Base-by-base conservation (phyloP, 2,797 vertebrate species). In the Microctenopoma lineatum region DNA sequence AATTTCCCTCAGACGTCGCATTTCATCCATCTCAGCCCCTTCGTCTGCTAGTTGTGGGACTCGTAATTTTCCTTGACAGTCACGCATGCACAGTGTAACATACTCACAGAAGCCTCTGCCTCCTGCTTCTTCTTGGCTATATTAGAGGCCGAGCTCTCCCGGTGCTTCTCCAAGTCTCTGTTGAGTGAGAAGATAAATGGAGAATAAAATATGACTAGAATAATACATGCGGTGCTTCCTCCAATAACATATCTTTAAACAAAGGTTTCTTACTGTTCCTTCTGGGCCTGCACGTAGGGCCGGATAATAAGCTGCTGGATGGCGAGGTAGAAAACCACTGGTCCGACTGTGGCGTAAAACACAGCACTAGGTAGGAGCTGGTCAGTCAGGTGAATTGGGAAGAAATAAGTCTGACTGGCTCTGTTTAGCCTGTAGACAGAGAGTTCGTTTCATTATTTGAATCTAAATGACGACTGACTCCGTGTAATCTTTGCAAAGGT, bases 381-480 rank as follows among this genome's bases (percentile, higher is more conserved):
- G 83, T 99, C 97, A 21, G 98, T 99, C 90, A 99, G 84, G 81
- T 99, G 97, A 67, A 99, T 93, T 0, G 98, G 97, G 89, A 99
- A 99, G 93, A 98, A 96, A 91, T 99, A 99, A 0, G 97, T 99
- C 95, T 99, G 98, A 83, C 97, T 99, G 80, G 98, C 98, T 87
- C 98, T 90, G 90, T 98, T 99, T 61, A 99, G 89, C 86, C 98
- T 99, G 87, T 27, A 78, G 79, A 47, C 42, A 62, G 42, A 69
- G 48, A 83, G 32, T 14, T 29, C 15, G 12, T 34, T 51, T 75
- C 38, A 75, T 73, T 66, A 72, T 65, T 80, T 53, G 47, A 45
- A 44, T 55, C 9, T 34, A 4, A 41, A 13, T 8, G 15, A 25
- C 18, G 1, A 29, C 32, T 48, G 14, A 47, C 32, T 42, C 12